phyloP scores from a whole-genome alignment of 2,888 invertebrate species.

The Allygus modestus region DNA sequence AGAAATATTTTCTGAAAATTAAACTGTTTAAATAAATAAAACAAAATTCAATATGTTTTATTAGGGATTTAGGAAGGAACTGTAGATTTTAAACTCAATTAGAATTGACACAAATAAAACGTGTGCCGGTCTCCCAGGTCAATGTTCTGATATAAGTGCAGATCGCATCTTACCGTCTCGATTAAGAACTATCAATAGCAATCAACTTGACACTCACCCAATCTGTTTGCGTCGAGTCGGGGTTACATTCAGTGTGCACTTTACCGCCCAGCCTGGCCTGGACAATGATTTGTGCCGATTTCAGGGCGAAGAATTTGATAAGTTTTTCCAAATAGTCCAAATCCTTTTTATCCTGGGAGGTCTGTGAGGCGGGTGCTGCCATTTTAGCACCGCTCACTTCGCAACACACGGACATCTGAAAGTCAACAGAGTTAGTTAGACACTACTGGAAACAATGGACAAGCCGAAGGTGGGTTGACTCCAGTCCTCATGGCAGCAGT shows the following conservation, averaged over 20 bases:
- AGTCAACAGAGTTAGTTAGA: background rate
- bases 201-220: conserved; percentile 82
- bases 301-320: conserved; percentile 91
- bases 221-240: conserved; percentile 86
- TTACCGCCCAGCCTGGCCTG: conserved; percentile 94
- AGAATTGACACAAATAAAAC: no score
- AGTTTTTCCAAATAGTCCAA: conserved; percentile 94
- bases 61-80: no score
- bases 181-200: no score
- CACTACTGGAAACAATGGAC: background rate
- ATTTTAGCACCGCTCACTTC: conserved; percentile 58
- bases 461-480: background rate
- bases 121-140: no score
- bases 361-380: conserved; percentile 54
- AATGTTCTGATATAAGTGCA: no score
- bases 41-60: no score
- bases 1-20: no score
- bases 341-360: conserved; percentile 83
- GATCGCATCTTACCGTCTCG: no score
- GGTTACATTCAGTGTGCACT: conserved; percentile 88
- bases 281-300: conserved; percentile 94
- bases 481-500: background rate
- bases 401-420: conserved; percentile 56
- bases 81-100: no score
- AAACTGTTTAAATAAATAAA: no score